Evolutionary conservation across 2,113 vertebrate genomes (phyloP), one percentile per base, ranked within the genome.

Genomic region (Pogona vitticeps): DNA sequence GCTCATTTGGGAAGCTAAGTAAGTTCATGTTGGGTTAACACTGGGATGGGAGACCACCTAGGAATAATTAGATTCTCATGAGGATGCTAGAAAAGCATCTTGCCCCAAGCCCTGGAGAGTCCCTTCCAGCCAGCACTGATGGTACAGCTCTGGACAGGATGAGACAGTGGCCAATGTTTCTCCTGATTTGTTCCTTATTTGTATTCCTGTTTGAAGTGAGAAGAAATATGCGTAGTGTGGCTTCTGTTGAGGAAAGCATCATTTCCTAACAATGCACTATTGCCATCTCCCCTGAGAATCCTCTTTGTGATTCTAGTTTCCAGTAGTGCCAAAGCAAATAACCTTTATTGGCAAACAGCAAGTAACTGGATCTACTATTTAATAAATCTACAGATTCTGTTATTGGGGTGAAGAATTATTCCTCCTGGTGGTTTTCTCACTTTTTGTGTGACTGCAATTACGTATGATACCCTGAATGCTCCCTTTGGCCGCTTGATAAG

Each of bases 251-350:
- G 86, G 70, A 76, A 7, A 23, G 5, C 91, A 91, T 84, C 36
- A 80, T 86, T 85, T 75, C 89, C 80, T n/a, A n/a, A 88, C 93
- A 91, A 17, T n/a, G 83, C 90, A 73, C 91, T 89, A 40, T 85
- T 90, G 42, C 6, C 0, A 0, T 63, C 8, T 1, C 82, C 87
- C 88, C 83, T 13, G 8, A 40, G 18, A 90, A 86, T 59, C 84
- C 82, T 75, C 36, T 42, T 0, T 56, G 10, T 61, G 70, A 71
- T 38, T 88, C 21, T 79, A 38, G 56, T 88, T 91, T 52, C 46
- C 10, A 52, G 91, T 82, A 84, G 86, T 68, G 12, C 21, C 23
- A 75, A 84, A 1, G 21, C 28, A 90, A 92, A 89, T 10, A 31
- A 20, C 28, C 31, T 67, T 8, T 67, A 52, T 52, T 52, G 46